phyloP scores from a whole-genome alignment of 2,797 vertebrate genomes.

The Oceanodroma leucorhoa region DNA sequence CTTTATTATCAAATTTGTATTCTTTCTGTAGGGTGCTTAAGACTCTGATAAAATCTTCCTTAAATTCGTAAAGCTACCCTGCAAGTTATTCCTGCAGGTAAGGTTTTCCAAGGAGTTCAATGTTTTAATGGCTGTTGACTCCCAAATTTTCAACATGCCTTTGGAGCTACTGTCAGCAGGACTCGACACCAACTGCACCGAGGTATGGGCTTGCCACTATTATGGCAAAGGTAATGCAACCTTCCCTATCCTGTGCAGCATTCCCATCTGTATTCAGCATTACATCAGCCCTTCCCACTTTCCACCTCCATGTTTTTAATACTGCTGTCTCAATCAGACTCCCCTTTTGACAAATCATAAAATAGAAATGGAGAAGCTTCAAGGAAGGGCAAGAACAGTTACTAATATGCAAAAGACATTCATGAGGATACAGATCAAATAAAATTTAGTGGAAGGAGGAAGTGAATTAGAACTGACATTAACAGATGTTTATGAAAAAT shows the following conservation, averaged over 20 bases:
- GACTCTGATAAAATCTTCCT: background rate
- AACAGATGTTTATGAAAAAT: conserved; percentile 21
- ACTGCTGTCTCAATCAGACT: background rate
- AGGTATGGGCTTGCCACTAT: fast-evolving
- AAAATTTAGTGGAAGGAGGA: background rate
- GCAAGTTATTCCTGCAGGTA: background rate
- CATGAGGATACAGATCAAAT: background rate
- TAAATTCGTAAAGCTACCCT: background rate
- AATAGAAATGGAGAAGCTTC: background rate
- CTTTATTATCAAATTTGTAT: background rate
- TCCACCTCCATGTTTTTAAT: background rate
- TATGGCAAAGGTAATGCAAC: background rate
- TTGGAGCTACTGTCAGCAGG: background rate
- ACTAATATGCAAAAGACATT: background rate
- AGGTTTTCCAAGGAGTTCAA: background rate
- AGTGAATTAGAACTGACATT: conserved; percentile 5
- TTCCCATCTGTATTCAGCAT: background rate
- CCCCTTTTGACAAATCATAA: background rate
- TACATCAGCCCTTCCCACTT: background rate
- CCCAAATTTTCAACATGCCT: background rate
- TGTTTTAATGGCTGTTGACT: background rate
- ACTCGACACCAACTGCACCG: background rate
- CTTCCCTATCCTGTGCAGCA: background rate
- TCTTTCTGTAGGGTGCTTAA: background rate
- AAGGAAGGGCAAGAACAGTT: background rate